phyloP scores from a whole-genome alignment of 2,113 vertebrate genomes.

The Ageneiosus marmoratus region DNA sequence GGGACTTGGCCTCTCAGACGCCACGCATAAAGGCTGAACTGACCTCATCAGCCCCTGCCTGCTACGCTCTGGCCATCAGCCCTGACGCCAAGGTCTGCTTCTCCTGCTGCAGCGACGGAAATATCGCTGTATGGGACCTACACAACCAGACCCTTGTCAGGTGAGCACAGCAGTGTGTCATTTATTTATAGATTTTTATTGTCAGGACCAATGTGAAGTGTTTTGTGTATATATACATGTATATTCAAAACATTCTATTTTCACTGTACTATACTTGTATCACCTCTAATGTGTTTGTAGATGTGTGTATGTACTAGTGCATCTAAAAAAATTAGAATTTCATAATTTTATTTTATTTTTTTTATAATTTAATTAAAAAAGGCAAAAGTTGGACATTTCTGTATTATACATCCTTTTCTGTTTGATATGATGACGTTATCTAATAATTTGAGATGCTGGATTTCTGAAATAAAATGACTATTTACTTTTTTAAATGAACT shows the following conservation, averaged over 20 bases:
- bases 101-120: constrained; percentile 96
- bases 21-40: constrained; percentile 96
- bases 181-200: no score
- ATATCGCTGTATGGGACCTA: constrained; percentile 96
- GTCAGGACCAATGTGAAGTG: not conserved
- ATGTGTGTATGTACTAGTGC: no score
- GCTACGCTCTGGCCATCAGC: constrained; percentile 96
- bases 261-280: not conserved
- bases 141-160: constrained; percentile 97
- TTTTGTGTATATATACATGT: not conserved
- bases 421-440: no score
- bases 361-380: no score
- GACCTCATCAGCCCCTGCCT: constrained; percentile 91
- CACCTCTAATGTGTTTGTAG: not conserved
- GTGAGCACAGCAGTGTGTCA: constrained; percentile 66
- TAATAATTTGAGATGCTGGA: no score
- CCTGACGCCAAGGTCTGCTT: constrained; percentile 98
- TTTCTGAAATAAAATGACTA: no score
- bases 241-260: not conserved
- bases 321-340: no score
- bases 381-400: no score
- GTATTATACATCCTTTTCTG: no score
- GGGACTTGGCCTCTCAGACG: constrained; percentile 94
- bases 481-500: no score
- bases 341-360: no score